Conservation (phyloP, 2,113 vertebrate species). For the Paratilapia polleni region DNA sequence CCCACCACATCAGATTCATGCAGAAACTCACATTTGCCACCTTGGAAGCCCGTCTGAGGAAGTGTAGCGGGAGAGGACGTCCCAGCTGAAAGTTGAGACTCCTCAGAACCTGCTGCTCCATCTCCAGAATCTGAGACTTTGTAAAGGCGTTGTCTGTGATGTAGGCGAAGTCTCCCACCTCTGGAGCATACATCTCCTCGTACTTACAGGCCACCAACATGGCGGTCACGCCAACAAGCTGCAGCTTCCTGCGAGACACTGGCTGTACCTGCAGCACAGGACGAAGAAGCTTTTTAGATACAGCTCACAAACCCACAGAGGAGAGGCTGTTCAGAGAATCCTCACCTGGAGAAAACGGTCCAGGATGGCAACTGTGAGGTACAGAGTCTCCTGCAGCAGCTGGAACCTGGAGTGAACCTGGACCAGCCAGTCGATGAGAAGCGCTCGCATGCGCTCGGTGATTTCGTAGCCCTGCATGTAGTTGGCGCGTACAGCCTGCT, state of each 20-base stretch:
- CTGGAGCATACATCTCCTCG: constrained; percentile 89
- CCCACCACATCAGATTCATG: not conserved
- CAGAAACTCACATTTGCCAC: constrained; percentile 83
- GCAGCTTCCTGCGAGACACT: constrained; percentile 88
- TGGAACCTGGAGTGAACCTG: constrained; percentile 93
- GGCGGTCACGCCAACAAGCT: constrained; percentile 90
- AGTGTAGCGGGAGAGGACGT: constrained; percentile 91
- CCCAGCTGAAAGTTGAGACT: constrained; percentile 88
- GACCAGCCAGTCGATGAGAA: constrained; percentile 96
- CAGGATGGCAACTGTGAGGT: constrained; percentile 90
- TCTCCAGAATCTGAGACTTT: constrained; percentile 85
- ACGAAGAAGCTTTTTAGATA: not conserved
- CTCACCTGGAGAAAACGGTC: constrained; percentile 87
- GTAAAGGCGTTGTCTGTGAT: constrained; percentile 92
- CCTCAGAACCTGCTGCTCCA: constrained; percentile 88
- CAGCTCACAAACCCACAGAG: not conserved
- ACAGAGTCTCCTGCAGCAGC: constrained; percentile 94
- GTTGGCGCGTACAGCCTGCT: constrained; percentile 81
- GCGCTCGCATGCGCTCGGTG: constrained; percentile 88
- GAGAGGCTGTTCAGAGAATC: fast-evolving
- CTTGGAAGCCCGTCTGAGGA: constrained; percentile 92
- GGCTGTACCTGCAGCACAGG: constrained; percentile 80
- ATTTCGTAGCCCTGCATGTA: constrained; percentile 88
- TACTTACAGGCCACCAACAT: constrained; percentile 94
- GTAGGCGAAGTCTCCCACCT: constrained; percentile 91